A percentile compares a stretch with the other conserved stretches of the same genome.
phyloP scores from a whole-genome alignment of 2,888 invertebrate genomes.

The Noctua comes region DNA sequence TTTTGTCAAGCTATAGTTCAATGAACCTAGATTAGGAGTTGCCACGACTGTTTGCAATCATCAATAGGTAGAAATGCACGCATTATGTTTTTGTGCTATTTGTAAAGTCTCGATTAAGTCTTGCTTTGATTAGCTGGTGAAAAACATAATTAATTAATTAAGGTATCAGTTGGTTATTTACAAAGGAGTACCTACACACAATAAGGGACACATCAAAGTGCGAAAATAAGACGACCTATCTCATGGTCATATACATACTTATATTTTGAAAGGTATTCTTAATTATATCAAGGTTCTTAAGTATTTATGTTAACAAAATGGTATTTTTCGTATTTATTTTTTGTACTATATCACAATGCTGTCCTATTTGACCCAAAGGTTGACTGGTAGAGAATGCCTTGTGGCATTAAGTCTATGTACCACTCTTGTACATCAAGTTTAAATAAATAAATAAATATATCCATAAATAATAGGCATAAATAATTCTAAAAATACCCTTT shows the following conservation, averaged over 20 bases:
- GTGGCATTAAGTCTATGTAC: too few relatives aligned
- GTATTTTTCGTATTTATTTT: too few relatives aligned
- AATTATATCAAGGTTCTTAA: too few relatives aligned
- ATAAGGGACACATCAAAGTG: too few relatives aligned
- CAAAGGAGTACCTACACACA: too few relatives aligned
- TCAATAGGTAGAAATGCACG: neutral
- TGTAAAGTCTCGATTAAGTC: neutral
- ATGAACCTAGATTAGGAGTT: neutral
- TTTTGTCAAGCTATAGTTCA: conserved; percentile 4
- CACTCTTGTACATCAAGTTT: too few relatives aligned
- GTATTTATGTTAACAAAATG: too few relatives aligned
- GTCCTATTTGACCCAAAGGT: too few relatives aligned
- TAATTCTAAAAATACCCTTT: neutral
- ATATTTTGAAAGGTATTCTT: neutral
- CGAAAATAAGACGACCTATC: neutral
- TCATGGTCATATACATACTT: neutral
- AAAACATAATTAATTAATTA: neutral
- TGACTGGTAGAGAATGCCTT: too few relatives aligned
- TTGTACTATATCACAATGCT: too few relatives aligned
- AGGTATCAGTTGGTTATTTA: neutral
- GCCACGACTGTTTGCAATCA: neutral
- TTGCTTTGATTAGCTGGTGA: neutral
- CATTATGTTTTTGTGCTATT: neutral
- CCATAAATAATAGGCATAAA: neutral
- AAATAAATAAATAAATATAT: too few relatives aligned